These are phyloP conservation scores for Tachyglossus aculeatus DNA, from an alignment of 2,797 vertebrate genomes.

Conservation along the genomic window DNA sequence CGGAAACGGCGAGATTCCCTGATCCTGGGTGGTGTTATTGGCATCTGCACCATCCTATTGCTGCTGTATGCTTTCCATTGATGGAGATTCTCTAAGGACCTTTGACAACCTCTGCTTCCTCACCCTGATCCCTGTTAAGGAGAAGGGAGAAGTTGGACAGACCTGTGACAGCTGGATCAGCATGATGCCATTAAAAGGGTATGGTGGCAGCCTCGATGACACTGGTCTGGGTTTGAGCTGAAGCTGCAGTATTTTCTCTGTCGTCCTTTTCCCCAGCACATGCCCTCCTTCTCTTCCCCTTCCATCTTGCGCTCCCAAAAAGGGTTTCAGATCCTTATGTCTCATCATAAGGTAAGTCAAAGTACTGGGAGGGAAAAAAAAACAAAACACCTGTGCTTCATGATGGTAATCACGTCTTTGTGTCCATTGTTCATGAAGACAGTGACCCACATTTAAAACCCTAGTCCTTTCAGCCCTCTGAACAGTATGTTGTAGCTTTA, in stretches of 20 bases:
- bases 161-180: slow-evolving; percentile 53
- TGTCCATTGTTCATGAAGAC: slow-evolving; percentile 5
- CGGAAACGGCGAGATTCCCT: slow-evolving; percentile 94
- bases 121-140: slow-evolving; percentile 26
- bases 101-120: slow-evolving; percentile 50
- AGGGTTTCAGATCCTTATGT: slow-evolving; percentile 35
- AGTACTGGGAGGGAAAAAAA: not conserved
- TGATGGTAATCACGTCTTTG: not conserved
- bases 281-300: slow-evolving; percentile 34
- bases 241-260: slow-evolving; percentile 60
- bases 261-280: slow-evolving; percentile 47
- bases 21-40: slow-evolving; percentile 89
- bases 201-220: slow-evolving; percentile 32
- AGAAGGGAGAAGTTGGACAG: slow-evolving; percentile 56
- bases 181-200: slow-evolving; percentile 49
- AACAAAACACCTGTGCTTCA: slow-evolving; percentile 12
- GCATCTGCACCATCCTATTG: slow-evolving; percentile 92
- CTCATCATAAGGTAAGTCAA: slow-evolving; percentile 62
- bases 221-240: slow-evolving; percentile 40
- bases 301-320: not conserved
- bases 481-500: slow-evolving; percentile 56
- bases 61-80: slow-evolving; percentile 96
- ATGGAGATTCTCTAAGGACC: slow-evolving; percentile 64
- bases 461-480: slow-evolving; percentile 29
- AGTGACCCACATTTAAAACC: slow-evolving; percentile 10